Conservation (phyloP, 2,113 vertebrate species). For the Polypterus senegalus region DNA sequence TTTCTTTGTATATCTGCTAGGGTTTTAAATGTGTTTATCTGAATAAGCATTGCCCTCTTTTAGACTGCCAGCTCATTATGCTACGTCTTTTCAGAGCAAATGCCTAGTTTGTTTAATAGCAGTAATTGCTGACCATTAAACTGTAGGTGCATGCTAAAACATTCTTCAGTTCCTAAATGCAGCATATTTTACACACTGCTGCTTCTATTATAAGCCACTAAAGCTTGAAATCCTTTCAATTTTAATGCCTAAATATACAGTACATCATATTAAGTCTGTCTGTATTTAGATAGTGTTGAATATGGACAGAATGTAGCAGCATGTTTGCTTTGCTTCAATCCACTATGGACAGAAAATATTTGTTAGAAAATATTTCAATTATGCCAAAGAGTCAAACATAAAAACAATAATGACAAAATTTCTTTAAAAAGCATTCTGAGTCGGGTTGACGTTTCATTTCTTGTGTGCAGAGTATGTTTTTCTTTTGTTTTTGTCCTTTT, state of each 20-base stretch:
- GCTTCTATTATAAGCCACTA: conserved; percentile 38
- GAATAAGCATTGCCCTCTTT: no score
- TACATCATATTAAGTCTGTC: conserved; percentile 30
- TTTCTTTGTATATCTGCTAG: no score
- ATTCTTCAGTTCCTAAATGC: conserved; percentile 37
- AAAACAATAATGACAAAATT: no score
- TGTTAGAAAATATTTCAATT: conserved; percentile 1
- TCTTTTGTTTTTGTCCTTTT: no score
- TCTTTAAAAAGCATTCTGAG: no score
- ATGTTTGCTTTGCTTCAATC: neutral
- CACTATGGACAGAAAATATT: neutral
- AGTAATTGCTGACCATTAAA: no score
- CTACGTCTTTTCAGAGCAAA: no score
- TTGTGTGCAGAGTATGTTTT: no score
- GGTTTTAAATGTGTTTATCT: no score
- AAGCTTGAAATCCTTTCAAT: conserved; percentile 29
- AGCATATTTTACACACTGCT: conserved; percentile 50
- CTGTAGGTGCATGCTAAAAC: conserved; percentile 10
- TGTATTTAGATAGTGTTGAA: conserved; percentile 41
- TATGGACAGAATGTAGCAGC: conserved; percentile 19
- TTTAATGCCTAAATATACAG: conserved; percentile 43
- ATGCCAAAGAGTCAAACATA: neutral
- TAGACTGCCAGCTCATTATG: no score
- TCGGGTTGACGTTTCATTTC: no score
- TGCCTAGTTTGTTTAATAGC: no score